These are phyloP conservation scores for Vireo altiloquus DNA, from an alignment of 2,113 vertebrate species.

Conservation along the genomic window DNA sequence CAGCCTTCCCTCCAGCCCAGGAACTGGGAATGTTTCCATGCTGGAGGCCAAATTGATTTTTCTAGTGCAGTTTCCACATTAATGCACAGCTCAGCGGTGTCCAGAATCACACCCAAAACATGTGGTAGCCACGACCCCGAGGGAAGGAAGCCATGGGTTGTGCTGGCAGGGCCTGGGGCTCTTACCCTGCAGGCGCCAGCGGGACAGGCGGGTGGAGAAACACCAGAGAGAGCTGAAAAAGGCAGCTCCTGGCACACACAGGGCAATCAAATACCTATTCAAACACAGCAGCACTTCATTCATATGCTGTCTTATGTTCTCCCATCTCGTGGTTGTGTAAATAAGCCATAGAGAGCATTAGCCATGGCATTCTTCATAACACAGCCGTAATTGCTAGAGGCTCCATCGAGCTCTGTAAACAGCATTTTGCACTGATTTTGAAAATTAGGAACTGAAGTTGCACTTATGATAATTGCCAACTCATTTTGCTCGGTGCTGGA, in stretches of 20 bases:
- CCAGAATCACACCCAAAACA: neutral
- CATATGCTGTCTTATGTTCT: neutral
- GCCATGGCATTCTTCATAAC: neutral
- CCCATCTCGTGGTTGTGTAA: neutral
- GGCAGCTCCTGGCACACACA: neutral
- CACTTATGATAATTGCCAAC: neutral
- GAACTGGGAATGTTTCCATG: neutral
- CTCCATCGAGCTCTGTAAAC: neutral
- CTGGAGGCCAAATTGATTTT: neutral
- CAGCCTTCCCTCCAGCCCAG: accelerated
- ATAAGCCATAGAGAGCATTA: neutral
- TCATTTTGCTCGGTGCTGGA: neutral
- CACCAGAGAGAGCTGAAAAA: neutral
- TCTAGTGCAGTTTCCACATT: accelerated
- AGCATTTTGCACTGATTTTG: neutral
- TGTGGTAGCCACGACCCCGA: accelerated
- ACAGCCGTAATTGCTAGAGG: neutral
- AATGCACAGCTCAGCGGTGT: neutral
- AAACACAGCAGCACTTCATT: neutral
- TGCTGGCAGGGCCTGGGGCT: neutral
- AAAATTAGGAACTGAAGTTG: conserved; percentile 15
- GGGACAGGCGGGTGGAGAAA: neutral
- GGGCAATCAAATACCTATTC: neutral
- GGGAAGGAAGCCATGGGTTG: neutral
- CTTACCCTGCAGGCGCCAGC: neutral